Evolutionary conservation across 2,113 vertebrate genomes (phyloP), one percentile per base, ranked within the genome.

Genomic region (Myxocyprinus asiaticus): DNA sequence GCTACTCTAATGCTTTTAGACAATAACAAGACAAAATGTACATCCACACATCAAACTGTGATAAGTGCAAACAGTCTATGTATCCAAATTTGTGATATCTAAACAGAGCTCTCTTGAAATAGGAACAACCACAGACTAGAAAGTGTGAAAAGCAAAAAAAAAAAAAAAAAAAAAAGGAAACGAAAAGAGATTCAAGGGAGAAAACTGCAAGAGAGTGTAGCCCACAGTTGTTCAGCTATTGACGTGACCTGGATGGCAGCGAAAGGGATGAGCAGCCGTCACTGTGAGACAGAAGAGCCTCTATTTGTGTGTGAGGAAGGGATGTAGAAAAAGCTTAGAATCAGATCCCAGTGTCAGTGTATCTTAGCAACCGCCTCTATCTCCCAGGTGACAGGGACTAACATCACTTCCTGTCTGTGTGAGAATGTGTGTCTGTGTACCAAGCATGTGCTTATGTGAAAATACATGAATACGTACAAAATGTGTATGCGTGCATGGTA

Each of bases 291-390:
- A 83, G 82, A 77, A 63, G 78, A 80, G 67, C 67, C 78, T 83
- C 73, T 78, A 65, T 81, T 10, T 69, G 67, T 50, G 67, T 33
- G 70, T 15, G 67, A 71, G 51, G 51, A 68, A 64, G 53, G 56
- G 66, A 67, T 80, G 76, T 80, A 85, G 79, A 71, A 82, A 80
- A 56, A 87, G 82, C 89, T 87, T 84, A 81, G 86, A 90, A 91
- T 91, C 90, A 91, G 88, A 92, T 88, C 89, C 89, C 88, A 89
- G 91, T 94, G 92, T 94, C 90, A 89, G 63, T 53, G 92, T 94
- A 86, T 89, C 92, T 89, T 91, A 93, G 92, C 92, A 94, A 94
- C 93, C 87, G 88, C 86, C 88, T 91, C 91, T 22, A 84, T 93
- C 90, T 91, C 91, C 91, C 89, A 86, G 91, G 92, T 91, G 92